A percentile compares a stretch with the other conserved stretches of the same genome.
Conservation (phyloP, 2,113 vertebrate species). For the Myrmecobius fasciatus region DNA sequence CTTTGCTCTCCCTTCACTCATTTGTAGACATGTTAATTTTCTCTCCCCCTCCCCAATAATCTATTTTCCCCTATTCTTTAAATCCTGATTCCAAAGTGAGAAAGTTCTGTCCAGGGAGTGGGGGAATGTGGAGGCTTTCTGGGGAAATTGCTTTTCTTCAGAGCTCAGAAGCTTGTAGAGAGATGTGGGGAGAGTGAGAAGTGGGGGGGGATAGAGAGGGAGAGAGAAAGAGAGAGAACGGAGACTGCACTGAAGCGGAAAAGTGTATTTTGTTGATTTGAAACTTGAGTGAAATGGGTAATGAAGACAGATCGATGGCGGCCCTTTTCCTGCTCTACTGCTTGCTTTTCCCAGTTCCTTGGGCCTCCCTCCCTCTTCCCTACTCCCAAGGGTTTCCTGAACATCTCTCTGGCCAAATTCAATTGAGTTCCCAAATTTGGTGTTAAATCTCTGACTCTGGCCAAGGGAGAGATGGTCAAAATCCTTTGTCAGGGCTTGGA, state of each 20-base stretch:
- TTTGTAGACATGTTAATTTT: conserved; percentile 2
- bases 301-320: conserved; percentile 89
- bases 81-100: background rate
- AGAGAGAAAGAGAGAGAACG: conserved; percentile 71
- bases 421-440: background rate
- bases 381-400: background rate
- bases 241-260: conserved; percentile 84
- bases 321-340: conserved; percentile 53
- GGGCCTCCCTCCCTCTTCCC: background rate
- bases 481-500: background rate
- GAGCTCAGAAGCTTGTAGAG: background rate
- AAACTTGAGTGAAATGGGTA: conserved; percentile 92
- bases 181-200: conserved; percentile 10
- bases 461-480: background rate
- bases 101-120: background rate
- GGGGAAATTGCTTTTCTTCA: background rate
- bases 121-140: background rate
- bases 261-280: conserved; percentile 91
- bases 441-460: background rate
- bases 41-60: background rate
- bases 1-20: background rate
- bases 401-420: background rate
- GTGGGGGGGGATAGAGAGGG: conserved; percentile 71
- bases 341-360: background rate
- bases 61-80: background rate